Percentiles rank a stretch among this genome's conserved stretches.
Evolutionary conservation across 2,797 vertebrate genomes (phyloP).

Genomic region (Sebastes trivittatus): DNA sequence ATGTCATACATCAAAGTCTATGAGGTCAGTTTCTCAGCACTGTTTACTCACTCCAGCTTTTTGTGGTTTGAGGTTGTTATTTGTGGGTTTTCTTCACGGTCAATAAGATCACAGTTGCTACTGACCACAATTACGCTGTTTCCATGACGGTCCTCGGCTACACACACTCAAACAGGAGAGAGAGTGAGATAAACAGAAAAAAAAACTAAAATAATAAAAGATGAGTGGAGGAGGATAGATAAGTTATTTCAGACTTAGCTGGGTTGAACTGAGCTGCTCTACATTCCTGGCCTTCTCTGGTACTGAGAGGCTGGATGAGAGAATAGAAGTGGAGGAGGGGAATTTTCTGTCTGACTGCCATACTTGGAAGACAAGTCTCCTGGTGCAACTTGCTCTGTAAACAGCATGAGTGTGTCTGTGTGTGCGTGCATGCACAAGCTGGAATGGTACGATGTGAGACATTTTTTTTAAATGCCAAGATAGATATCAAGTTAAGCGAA

Average conservation of each 20-base stretch:
- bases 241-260: constrained; percentile 24
- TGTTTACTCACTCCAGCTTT: background rate
- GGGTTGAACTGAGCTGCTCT: constrained; percentile 44
- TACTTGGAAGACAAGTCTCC: constrained; percentile 75
- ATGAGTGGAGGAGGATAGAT: constrained; percentile 20
- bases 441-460: constrained; percentile 7
- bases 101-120: constrained; percentile 19
- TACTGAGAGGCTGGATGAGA: constrained; percentile 53
- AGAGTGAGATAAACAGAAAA: background rate
- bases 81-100: background rate
- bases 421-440: constrained; percentile 19
- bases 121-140: constrained; percentile 5
- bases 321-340: constrained; percentile 64
- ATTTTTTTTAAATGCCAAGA: background rate
- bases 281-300: constrained; percentile 79
- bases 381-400: constrained; percentile 65
- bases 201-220: constrained; percentile 17
- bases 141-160: background rate
- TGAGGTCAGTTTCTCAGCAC: background rate
- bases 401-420: constrained; percentile 37
- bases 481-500: background rate
- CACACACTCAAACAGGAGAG: background rate
- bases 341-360: constrained; percentile 69
- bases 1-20: background rate
- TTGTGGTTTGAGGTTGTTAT: background rate